These are phyloP conservation scores for Philereme vetulata DNA, from an alignment of 2,888 invertebrate genomes.

Conservation along the genomic window DNA sequence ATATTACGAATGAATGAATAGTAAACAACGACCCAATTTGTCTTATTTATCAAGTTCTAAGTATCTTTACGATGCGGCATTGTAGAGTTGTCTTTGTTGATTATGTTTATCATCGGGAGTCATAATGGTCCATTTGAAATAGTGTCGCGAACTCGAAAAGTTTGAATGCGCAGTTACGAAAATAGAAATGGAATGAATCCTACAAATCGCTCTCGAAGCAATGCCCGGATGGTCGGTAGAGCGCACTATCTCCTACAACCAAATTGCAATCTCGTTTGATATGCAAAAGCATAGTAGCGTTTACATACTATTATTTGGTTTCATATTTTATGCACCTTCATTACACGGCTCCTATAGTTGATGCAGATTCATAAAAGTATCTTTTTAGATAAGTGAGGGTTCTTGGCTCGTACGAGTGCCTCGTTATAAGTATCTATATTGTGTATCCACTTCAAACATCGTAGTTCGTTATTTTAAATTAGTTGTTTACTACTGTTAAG, in stretches of 20 bases:
- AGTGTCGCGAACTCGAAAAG: slow-evolving; percentile 45
- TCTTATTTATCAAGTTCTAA: slow-evolving; percentile 29
- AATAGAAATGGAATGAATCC: slow-evolving; percentile 60
- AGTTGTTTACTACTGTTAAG: slow-evolving; percentile 16
- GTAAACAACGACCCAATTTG: slow-evolving; percentile 25
- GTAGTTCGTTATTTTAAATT: slow-evolving; percentile 27
- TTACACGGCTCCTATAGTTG: slow-evolving; percentile 14
- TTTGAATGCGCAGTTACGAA: slow-evolving; percentile 51
- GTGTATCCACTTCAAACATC: slow-evolving; percentile 22
- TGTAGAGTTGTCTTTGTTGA: slow-evolving; percentile 24
- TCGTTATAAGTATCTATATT: slow-evolving; percentile 22
- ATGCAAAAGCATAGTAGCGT: slow-evolving; percentile 33
- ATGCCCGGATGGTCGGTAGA: slow-evolving; percentile 29
- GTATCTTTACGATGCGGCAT: slow-evolving; percentile 25
- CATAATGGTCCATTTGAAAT: slow-evolving; percentile 52
- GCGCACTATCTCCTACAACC: slow-evolving; percentile 31
- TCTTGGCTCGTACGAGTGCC: slow-evolving; percentile 21
- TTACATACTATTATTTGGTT: slow-evolving; percentile 22
- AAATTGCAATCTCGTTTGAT: slow-evolving; percentile 44
- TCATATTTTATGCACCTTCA: slow-evolving; percentile 26
- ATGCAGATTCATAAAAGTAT: slow-evolving; percentile 22
- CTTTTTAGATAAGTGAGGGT: slow-evolving; percentile 18
- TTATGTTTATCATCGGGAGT: slow-evolving; percentile 18
- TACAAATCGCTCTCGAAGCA: slow-evolving; percentile 46
- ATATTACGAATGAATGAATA: slow-evolving; percentile 31